phyloP scores from a whole-genome alignment of 2,113 vertebrate genomes.

The Myotis brandtii region DNA sequence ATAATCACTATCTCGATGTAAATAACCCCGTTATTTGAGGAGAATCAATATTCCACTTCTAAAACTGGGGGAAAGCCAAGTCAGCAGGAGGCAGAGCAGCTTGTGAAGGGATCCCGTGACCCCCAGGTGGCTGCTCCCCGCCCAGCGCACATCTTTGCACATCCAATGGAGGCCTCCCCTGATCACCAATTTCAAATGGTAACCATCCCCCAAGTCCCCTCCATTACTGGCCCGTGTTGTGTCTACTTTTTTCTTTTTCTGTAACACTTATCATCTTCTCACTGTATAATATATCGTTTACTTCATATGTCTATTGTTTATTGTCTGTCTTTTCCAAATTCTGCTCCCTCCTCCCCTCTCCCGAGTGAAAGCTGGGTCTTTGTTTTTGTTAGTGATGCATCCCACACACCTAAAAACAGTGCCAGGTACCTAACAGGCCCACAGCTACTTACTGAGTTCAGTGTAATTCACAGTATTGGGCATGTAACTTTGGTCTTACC shows the following conservation, averaged over 20 bases:
- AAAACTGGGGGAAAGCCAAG: conserved; percentile 42
- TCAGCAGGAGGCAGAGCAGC: background rate
- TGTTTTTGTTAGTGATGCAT: background rate
- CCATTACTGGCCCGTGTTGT: background rate
- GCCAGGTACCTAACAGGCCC: background rate
- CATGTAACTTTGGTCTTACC: background rate
- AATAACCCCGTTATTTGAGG: background rate
- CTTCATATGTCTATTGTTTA: conserved; percentile 54
- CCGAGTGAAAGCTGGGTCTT: conserved; percentile 1
- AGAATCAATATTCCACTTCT: conserved; percentile 28
- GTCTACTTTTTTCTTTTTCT: conserved; percentile 39
- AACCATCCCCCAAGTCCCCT: background rate
- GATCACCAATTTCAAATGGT: background rate
- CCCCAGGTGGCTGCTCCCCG: background rate
- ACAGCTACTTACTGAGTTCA: background rate
- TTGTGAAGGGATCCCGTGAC: background rate
- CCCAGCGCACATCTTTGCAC: background rate
- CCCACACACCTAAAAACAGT: conserved; percentile 15
- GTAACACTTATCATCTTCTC: background rate
- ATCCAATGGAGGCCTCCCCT: background rate
- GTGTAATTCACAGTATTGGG: background rate
- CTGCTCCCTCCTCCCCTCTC: background rate
- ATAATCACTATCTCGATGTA: background rate
- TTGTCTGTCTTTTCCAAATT: conserved; percentile 51
- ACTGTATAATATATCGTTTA: conserved; percentile 61